Conservation (phyloP, 2,888 invertebrate genomes). For the Dysmachus trigonus region DNA sequence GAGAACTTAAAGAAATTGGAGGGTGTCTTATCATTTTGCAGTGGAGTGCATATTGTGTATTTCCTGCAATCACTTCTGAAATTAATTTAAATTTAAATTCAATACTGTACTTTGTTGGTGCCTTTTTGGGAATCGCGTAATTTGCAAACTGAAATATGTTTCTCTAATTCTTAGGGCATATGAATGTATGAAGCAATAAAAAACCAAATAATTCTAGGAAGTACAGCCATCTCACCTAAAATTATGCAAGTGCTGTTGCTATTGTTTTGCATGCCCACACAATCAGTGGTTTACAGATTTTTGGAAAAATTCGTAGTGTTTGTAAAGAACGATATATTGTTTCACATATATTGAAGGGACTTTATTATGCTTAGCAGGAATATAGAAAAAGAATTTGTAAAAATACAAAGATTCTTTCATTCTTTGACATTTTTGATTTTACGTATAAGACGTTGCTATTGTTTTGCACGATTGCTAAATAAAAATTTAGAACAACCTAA, state of each 20-base stretch:
- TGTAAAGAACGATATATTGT: background rate
- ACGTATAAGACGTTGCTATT: background rate
- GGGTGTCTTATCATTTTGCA: no score
- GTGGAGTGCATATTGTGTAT: background rate
- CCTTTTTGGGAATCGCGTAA: background rate
- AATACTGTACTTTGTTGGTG: background rate
- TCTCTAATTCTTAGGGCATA: background rate
- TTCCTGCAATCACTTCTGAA: background rate
- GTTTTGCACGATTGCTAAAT: no score
- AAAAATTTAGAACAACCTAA: no score
- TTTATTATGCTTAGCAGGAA: background rate
- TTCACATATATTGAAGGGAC: background rate
- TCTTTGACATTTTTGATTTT: background rate
- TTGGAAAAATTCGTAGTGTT: no score
- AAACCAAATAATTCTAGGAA: no score
- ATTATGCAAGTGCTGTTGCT: no score
- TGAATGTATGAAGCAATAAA: no score
- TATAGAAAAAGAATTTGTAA: background rate
- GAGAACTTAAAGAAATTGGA: no score
- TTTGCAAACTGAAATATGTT: background rate
- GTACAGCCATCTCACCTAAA: no score
- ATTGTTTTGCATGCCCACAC: no score
- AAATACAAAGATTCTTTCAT: background rate
- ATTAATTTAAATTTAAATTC: conserved; percentile 13
- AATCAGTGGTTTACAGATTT: no score